Conservation (phyloP, 2,113 vertebrate species). For the Salvelinus fontinalis region DNA sequence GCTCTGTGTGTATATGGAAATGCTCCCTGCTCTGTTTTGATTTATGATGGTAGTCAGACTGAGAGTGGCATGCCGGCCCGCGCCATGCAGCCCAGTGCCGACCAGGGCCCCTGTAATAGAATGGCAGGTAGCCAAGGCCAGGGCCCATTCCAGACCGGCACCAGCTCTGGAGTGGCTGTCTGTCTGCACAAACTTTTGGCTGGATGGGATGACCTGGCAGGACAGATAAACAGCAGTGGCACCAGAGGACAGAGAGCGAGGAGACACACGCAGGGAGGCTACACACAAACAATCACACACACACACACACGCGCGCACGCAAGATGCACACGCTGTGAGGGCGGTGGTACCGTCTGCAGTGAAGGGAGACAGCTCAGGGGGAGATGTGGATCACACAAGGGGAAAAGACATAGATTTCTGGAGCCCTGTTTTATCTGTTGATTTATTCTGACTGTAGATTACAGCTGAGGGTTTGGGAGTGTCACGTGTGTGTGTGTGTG, state of each 20-base stretch:
- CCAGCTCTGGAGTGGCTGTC: slow-evolving; percentile 65
- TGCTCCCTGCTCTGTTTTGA: slow-evolving; percentile 58
- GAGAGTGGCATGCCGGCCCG: slow-evolving; percentile 76
- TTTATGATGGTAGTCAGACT: slow-evolving; percentile 67
- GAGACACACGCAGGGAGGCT: background rate
- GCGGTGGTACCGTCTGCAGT: background rate
- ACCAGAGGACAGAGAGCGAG: slow-evolving; percentile 31
- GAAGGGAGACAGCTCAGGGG: background rate
- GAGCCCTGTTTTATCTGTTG: slow-evolving; percentile 61
- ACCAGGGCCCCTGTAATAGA: slow-evolving; percentile 77
- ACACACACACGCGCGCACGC: no score
- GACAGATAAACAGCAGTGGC: slow-evolving; percentile 67
- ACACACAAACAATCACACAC: no score
- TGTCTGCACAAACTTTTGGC: slow-evolving; percentile 73
- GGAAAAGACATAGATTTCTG: slow-evolving; percentile 54
- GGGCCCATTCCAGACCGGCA: slow-evolving; percentile 83
- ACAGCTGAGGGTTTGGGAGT: slow-evolving; percentile 47
- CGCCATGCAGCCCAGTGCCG: slow-evolving; percentile 12
- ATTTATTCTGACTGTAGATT: slow-evolving; percentile 60
- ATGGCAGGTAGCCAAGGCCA: slow-evolving; percentile 80
- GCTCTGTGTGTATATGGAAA: background rate
- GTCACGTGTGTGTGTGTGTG: slow-evolving; percentile 19
- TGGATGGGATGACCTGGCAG: slow-evolving; percentile 68
- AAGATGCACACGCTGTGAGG: slow-evolving; percentile 7
- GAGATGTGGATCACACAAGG: slow-evolving; percentile 48